Percentiles rank a stretch among this genome's conserved stretches.
Conservation (phyloP, 2,113 vertebrate species). For the Oreotrochilus melanogaster region DNA sequence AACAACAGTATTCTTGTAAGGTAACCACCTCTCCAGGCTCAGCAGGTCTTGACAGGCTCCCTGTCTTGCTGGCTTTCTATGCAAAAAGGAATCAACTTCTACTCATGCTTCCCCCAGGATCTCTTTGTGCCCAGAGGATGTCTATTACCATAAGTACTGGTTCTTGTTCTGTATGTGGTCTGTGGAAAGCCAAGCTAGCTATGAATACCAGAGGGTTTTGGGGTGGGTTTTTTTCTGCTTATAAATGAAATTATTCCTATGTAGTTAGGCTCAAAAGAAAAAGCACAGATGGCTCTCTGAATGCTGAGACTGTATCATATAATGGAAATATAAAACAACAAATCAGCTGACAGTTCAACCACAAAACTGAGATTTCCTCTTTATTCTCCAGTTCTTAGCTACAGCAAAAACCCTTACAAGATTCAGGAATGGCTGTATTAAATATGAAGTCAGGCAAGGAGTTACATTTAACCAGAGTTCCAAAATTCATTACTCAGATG, state of each 20-base stretch:
- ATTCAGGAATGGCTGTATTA: not conserved
- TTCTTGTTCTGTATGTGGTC: not conserved
- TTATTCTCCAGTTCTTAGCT: not conserved
- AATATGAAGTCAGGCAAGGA: constrained; percentile 13
- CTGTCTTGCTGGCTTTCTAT: not conserved
- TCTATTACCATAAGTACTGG: not conserved
- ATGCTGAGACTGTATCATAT: not conserved
- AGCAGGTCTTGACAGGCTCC: not conserved
- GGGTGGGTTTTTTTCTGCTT: not conserved
- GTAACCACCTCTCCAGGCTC: not conserved
- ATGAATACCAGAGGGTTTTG: not conserved
- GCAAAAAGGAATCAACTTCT: not conserved
- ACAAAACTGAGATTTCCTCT: not conserved
- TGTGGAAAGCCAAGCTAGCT: not conserved
- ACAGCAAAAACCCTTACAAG: constrained; percentile 1
- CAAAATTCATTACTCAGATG: not conserved
- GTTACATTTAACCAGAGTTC: constrained; percentile 11
- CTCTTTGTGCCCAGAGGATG: not conserved
- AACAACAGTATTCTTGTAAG: not conserved
- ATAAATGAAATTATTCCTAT: not conserved
- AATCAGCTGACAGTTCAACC: not conserved
- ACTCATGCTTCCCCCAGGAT: not conserved
- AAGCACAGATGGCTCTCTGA: not conserved
- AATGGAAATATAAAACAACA: not conserved
- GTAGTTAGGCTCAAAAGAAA: not conserved